A percentile compares a stretch with the other conserved stretches of the same genome.
These are phyloP conservation scores for Pristionchus mayeri DNA, from an alignment of 2,888 invertebrate genomes.

Conservation along the genomic window DNA sequence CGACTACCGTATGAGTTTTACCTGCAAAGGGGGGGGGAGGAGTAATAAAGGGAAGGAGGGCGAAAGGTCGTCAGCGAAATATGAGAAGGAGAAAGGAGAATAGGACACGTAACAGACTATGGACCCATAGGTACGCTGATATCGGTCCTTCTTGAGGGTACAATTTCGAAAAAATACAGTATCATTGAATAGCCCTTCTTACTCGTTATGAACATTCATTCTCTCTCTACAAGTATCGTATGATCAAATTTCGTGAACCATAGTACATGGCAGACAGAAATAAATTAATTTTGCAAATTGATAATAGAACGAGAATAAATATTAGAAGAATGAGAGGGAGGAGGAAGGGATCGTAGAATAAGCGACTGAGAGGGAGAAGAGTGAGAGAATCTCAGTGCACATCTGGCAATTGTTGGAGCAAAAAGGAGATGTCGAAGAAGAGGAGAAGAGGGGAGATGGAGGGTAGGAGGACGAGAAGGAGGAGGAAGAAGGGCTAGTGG, in stretches of 20 bases:
- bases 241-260: no score
- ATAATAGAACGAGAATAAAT: not conserved
- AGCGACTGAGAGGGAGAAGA: not conserved
- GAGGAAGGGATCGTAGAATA: no score
- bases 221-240: no score
- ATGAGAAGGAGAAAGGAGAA: not conserved
- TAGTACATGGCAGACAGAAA: no score
- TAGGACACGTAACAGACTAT: not conserved
- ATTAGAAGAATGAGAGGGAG: not conserved
- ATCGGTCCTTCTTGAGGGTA: not conserved
- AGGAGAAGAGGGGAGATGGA: not conserved
- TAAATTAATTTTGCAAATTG: not conserved
- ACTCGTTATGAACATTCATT: no score
- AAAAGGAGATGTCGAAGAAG: not conserved
- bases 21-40: not conserved
- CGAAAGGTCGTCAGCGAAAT: not conserved
- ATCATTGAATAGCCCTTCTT: no score
- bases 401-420: constrained; percentile 9
- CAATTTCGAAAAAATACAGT: no score
- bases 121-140: no score
- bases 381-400: constrained; percentile 8
- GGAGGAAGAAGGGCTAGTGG: no score
- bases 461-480: no score
- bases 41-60: no score
- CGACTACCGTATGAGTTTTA: constrained; percentile 32